These are phyloP conservation scores for Lethocerus indicus DNA, from an alignment of 1,140 invertebrate species.

Conservation along the genomic window DNA sequence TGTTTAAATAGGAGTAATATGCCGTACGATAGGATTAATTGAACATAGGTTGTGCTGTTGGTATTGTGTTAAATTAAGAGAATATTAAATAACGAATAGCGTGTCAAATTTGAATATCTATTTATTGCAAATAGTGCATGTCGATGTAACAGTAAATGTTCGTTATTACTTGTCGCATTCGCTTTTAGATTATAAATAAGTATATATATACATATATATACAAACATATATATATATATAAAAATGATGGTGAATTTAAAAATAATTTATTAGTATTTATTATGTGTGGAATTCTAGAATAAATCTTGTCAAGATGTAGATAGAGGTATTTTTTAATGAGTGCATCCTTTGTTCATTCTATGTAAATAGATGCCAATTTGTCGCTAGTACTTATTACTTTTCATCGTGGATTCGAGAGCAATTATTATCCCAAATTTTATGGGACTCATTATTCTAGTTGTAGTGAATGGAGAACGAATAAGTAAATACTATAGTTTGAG, in stretches of 20 bases:
- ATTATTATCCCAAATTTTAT: constrained; percentile 1
- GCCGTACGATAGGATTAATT: neutral
- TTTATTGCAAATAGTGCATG: constrained; percentile 7
- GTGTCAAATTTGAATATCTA: neutral
- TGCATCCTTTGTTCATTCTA: too few species aligned
- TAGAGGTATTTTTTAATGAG: too few species aligned
- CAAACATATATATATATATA: constrained; percentile 5
- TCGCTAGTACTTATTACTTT: too few species aligned
- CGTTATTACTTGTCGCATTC: constrained; percentile 5
- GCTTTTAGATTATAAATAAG: constrained; percentile 2
- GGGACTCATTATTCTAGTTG: constrained; percentile 1
- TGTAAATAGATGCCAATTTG: too few species aligned
- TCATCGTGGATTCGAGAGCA: neutral
- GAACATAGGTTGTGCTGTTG: neutral
- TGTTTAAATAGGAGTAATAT: neutral
- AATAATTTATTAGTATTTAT: neutral
- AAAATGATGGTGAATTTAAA: constrained; percentile 2
- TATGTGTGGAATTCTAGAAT: constrained; percentile 1
- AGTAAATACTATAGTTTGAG: too few species aligned
- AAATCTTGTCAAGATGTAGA: too few species aligned
- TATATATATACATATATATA: constrained; percentile 3
- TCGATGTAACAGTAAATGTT: constrained; percentile 11
- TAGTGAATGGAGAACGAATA: constrained; percentile 1
- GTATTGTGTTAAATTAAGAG: neutral
- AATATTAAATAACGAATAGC: neutral